Evolutionary conservation across 2,113 vertebrate genomes (phyloP), one percentile per base, ranked within the genome.

Genomic region (Scatophagus argus): DNA sequence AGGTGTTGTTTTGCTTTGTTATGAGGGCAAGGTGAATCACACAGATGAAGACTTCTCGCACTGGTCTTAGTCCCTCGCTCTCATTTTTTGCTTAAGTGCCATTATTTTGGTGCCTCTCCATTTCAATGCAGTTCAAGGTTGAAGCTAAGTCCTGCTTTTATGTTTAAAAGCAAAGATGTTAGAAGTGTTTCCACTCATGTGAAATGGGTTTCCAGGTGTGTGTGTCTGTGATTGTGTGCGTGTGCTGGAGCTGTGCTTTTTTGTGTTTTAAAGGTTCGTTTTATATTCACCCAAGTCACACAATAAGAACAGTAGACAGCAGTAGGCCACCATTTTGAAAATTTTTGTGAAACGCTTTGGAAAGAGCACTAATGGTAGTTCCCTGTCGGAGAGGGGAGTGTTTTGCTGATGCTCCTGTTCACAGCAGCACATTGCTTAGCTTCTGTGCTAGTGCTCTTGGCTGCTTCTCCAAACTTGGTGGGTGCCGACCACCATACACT

Each of bases 1-100:
- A 73, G 60, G 71, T 68, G 64, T 63, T 89, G 79, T 80, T 74
- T 74, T 74, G 73, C 59, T 82, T 77, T 86, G 74, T 74, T 87
- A 69, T 82, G 70, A 85, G 63, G 14, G 38, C 51, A 39, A 77
- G 72, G 68, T 2, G 43, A 79, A 60, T 59, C 60, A 75, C 43
- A 74, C 60, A 76, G 81, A 66, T 65, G 67, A 85, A 29, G 29
- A 78, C 51, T 65, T 46, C 51, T 73, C 4, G 19, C n/a, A 3
- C 17, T 44, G 47, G 41, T 66, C 19, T 39, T 10, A 23, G 14
- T 63, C n/a, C 25, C 8, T 2, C 4, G 13, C 44, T 32, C 34
- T 31, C 23, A 43, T 51, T 31, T 54, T 39, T 34, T 36, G 4
- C 36, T 60, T 39, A 32, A 61, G 63, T 39, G 17, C 64, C 73